A percentile compares a stretch with the other conserved stretches of the same genome.
Evolutionary conservation across 2,888 invertebrate species (phyloP).

Genomic region (Ganaspis brasiliensis): DNA sequence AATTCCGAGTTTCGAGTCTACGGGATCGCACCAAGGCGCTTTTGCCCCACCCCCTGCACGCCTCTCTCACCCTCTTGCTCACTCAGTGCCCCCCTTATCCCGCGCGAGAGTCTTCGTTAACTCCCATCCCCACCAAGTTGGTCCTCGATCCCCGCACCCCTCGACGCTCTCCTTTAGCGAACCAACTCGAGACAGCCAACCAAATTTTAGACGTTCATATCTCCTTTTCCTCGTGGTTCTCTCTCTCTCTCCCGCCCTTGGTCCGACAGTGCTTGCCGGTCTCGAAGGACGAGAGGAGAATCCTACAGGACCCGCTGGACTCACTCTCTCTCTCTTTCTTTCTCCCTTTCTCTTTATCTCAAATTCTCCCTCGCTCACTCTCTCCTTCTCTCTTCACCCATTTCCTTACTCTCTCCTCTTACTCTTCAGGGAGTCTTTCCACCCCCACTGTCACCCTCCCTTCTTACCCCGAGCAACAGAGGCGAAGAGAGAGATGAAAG

Average conservation of each 20-base stretch:
- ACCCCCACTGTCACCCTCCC: constrained; percentile 51
- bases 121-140: constrained; percentile 42
- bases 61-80: constrained; percentile 49
- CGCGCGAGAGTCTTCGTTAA: constrained; percentile 50
- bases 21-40: constrained; percentile 75
- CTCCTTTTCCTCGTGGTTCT: constrained; percentile 61
- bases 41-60: constrained; percentile 60
- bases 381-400: constrained; percentile 44
- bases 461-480: constrained; percentile 38
- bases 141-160: constrained; percentile 57
- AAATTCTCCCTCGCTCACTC: not conserved
- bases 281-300: constrained; percentile 58
- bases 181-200: constrained; percentile 71
- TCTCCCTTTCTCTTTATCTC: constrained; percentile 44
- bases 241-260: constrained; percentile 54
- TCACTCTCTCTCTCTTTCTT: constrained; percentile 6
- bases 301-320: constrained; percentile 62
- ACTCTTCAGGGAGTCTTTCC: constrained; percentile 52
- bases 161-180: constrained; percentile 50
- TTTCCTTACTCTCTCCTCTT: constrained; percentile 42
- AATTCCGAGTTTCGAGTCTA: constrained; percentile 76
- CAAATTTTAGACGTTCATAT: constrained; percentile 73
- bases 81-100: constrained; percentile 45
- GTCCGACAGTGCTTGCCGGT: constrained; percentile 61
- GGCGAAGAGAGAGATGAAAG: constrained; percentile 43